Evolutionary conservation across 2,888 invertebrate species (phyloP).

Genomic region (Helobdella robusta): DNA sequence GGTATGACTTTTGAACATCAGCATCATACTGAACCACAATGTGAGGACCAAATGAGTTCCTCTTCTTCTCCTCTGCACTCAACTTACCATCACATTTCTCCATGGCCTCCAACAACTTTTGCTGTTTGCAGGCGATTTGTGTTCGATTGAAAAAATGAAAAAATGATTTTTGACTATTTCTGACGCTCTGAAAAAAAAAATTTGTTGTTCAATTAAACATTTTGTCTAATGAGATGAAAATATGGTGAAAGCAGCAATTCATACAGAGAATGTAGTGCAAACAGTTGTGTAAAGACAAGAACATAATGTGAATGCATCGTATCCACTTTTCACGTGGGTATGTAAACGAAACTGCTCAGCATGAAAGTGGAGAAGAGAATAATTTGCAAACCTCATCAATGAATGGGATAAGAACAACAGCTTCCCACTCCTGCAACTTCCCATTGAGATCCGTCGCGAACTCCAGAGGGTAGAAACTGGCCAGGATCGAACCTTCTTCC

Average conservation of each 20-base stretch:
- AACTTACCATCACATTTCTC: conserved; percentile 67
- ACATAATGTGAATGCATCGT: too few relatives aligned
- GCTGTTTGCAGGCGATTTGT: conserved; percentile 38
- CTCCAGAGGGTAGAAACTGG: conserved; percentile 94
- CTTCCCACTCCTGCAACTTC: conserved; percentile 94
- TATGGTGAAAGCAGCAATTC: not conserved
- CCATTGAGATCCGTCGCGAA: conserved; percentile 94
- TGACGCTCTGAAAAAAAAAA: not conserved
- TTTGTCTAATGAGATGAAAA: not conserved
- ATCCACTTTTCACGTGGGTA: too few relatives aligned
- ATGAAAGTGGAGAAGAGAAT: too few relatives aligned
- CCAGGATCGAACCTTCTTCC: conserved; percentile 81
- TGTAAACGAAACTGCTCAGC: too few relatives aligned
- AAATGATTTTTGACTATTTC: too few relatives aligned
- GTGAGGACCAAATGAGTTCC: conserved; percentile 82
- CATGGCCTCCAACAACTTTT: conserved; percentile 69
- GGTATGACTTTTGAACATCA: not conserved
- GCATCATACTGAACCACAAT: conserved; percentile 60
- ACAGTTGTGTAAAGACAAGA: too few relatives aligned
- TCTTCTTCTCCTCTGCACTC: conserved; percentile 66
- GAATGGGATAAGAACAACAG: conserved; percentile 91
- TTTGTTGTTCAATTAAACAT: not conserved
- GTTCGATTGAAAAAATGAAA: not conserved
- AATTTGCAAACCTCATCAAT: conserved; percentile 85
- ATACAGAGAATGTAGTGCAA: too few relatives aligned